phyloP scores from a whole-genome alignment of 1,140 invertebrate species.

The Branchinecta lindahli region DNA sequence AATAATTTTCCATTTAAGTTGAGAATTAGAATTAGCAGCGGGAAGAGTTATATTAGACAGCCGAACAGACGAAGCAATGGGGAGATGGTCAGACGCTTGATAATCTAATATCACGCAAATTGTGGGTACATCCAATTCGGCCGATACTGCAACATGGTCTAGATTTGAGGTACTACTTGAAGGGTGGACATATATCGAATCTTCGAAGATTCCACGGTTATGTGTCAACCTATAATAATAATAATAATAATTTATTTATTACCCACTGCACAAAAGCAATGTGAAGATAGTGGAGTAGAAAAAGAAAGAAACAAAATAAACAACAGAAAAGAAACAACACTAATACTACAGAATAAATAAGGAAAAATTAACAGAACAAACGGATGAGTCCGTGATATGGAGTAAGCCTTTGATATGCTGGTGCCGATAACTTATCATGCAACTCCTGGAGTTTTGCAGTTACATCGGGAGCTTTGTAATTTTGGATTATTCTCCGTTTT shows the following conservation, averaged over 20 bases:
- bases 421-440: conserved; percentile 1
- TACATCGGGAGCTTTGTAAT: conserved; percentile 4
- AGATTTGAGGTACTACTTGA: background rate
- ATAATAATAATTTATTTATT: conserved; percentile 7
- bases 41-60: background rate
- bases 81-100: background rate
- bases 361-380: conserved; percentile 6
- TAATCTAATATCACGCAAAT: background rate
- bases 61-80: background rate
- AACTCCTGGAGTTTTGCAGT: background rate
- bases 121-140: background rate
- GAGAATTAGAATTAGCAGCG: background rate
- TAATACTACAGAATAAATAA: background rate
- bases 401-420: background rate
- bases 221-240: conserved; percentile 9
- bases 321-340: background rate
- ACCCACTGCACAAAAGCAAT: conserved; percentile 5
- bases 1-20: background rate
- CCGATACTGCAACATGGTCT: background rate
- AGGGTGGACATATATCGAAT: background rate
- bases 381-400: conserved; percentile 4
- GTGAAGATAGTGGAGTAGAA: conserved; percentile 5
- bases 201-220: background rate
- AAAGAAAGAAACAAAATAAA: background rate
- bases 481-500: conserved; percentile 1